Percentiles rank a stretch among this genome's conserved stretches.
These are phyloP conservation scores for Sinosuthora webbiana DNA, from an alignment of 2,113 vertebrate genomes.

Conservation along the genomic window DNA sequence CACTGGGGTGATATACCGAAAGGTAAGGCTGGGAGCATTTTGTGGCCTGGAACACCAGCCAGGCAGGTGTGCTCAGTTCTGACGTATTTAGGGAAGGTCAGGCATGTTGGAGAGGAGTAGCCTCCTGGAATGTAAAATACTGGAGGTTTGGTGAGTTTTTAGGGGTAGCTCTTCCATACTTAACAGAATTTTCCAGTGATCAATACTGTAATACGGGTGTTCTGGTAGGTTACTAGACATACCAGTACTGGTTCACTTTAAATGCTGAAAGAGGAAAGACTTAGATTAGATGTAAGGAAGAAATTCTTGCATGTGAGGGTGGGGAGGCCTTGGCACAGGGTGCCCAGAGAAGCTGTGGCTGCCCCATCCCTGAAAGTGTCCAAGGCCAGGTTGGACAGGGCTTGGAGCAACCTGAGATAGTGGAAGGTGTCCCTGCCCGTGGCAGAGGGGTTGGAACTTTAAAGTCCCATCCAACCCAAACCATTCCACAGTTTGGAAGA, in stretches of 20 bases:
- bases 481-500: background rate
- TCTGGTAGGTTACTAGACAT: background rate
- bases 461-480: background rate
- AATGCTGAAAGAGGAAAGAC: background rate
- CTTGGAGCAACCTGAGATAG: background rate
- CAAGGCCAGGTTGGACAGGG: background rate
- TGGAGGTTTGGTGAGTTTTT: background rate
- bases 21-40: conserved; percentile 75
- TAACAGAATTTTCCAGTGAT: background rate
- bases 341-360: background rate
- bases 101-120: background rate
- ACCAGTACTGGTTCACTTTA: background rate
- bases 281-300: background rate
- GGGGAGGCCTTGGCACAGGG: background rate
- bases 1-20: conserved; percentile 89
- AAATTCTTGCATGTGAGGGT: background rate
- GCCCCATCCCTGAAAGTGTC: background rate
- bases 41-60: background rate
- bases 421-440: background rate
- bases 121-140: background rate
- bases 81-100: background rate
- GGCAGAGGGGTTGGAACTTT: background rate
- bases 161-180: background rate
- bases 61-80: background rate
- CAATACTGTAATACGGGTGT: background rate